Percentiles rank a stretch among this genome's conserved stretches.
Evolutionary conservation across 2,888 invertebrate species (phyloP).

Genomic region (Drosophila macrospina): DNA sequence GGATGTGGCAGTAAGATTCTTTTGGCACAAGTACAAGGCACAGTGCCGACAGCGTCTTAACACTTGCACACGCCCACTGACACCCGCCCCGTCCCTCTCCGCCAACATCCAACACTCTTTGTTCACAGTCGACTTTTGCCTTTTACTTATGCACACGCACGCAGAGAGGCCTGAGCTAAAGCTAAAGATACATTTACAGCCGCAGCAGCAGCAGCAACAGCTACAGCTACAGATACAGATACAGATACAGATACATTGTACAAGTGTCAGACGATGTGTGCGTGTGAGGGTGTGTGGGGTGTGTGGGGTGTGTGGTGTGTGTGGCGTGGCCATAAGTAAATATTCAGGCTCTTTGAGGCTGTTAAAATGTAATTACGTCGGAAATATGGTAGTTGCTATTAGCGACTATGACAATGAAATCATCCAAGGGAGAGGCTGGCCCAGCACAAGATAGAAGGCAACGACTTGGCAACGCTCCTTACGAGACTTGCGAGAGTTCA

Average conservation of each 20-base stretch:
- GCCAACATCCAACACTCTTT: background rate
- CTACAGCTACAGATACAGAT: conserved; percentile 18
- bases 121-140: conserved; percentile 30
- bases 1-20: conserved; percentile 28
- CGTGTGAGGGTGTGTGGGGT: conserved; percentile 13
- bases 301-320: no score
- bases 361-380: conserved; percentile 78
- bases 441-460: background rate
- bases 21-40: conserved; percentile 37
- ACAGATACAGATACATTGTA: conserved; percentile 19
- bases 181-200: conserved; percentile 17
- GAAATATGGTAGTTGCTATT: conserved; percentile 73
- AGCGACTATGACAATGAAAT: conserved; percentile 80
- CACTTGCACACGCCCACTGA: conserved; percentile 64
- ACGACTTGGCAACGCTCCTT: conserved; percentile 42
- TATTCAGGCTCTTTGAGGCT: conserved; percentile 71
- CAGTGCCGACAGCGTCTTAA: conserved; percentile 42
- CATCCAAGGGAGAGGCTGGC: conserved; percentile 34
- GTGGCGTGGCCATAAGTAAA: conserved; percentile 63
- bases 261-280: conserved; percentile 38
- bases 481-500: conserved; percentile 10
- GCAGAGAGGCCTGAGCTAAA: conserved; percentile 27
- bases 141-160: conserved; percentile 61
- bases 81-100: background rate
- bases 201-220: conserved; percentile 29